Conservation (phyloP, 2,113 vertebrate genomes). For the Mixornis gularis region DNA sequence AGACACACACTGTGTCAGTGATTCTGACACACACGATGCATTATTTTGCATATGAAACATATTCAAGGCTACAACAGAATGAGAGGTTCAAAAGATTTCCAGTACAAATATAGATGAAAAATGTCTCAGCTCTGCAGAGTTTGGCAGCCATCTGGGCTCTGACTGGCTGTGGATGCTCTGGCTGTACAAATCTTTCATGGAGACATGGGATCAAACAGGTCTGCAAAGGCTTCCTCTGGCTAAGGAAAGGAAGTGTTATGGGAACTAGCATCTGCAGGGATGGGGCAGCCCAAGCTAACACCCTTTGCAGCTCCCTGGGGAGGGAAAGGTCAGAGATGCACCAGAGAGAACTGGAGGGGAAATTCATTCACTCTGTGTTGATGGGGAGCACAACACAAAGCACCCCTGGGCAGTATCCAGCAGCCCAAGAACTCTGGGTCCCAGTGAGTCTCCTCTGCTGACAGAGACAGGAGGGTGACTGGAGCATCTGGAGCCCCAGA, state of each 20-base stretch:
- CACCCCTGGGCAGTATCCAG: neutral
- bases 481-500: neutral
- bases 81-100: neutral
- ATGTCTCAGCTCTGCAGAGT: neutral
- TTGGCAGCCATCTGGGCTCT: rapidly evolving
- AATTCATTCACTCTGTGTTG: neutral
- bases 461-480: neutral
- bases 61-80: neutral
- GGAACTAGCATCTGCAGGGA: neutral
- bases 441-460: neutral
- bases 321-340: neutral
- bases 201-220: neutral
- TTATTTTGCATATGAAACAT: neutral
- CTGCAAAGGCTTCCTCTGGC: neutral
- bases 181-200: neutral
- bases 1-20: neutral
- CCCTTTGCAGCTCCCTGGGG: rapidly evolving
- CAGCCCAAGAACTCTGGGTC: neutral
- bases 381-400: neutral
- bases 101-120: neutral
- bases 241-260: neutral
- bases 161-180: neutral
- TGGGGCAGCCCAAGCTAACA: neutral
- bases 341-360: neutral
- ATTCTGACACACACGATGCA: neutral